Evolutionary conservation across 2,797 vertebrate genomes (phyloP).

Genomic region (Melanotaenia nigrans): DNA sequence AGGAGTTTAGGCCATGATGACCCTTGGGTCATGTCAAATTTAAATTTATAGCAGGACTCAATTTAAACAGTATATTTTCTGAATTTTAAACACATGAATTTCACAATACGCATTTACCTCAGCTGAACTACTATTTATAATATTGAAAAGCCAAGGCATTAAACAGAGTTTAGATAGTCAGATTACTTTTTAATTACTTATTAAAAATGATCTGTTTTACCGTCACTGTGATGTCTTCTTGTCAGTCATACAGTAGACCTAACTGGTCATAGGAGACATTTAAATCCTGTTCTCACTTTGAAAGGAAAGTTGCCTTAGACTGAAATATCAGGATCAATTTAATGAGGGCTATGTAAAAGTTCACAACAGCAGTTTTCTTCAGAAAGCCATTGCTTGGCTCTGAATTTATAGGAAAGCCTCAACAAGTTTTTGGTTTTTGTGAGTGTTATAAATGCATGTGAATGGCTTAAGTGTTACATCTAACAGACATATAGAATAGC

Average conservation of each 20-base stretch:
- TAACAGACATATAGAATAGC: slow-evolving; percentile 8
- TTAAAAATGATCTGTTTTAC: slow-evolving; percentile 33
- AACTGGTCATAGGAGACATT: slow-evolving; percentile 55
- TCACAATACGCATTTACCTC: slow-evolving; percentile 31
- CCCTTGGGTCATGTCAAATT: not conserved
- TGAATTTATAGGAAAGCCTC: slow-evolving; percentile 50
- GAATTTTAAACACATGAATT: slow-evolving; percentile 19
- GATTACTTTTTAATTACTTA: slow-evolving; percentile 12
- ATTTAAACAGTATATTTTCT: slow-evolving; percentile 8
- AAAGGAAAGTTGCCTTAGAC: slow-evolving; percentile 81
- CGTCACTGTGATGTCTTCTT: slow-evolving; percentile 66
- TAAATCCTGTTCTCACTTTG: slow-evolving; percentile 58
- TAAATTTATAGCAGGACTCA: not conserved
- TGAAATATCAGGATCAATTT: slow-evolving; percentile 79
- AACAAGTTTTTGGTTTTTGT: slow-evolving; percentile 23
- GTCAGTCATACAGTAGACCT: slow-evolving; percentile 44
- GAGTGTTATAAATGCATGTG: slow-evolving; percentile 49
- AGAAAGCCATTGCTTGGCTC: slow-evolving; percentile 62
- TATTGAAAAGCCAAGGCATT: slow-evolving; percentile 50
- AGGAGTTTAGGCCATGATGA: slow-evolving; percentile 15
- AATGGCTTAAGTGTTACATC: slow-evolving; percentile 36
- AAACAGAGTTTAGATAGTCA: slow-evolving; percentile 23
- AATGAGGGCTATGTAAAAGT: slow-evolving; percentile 78
- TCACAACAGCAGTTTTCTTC: slow-evolving; percentile 63
- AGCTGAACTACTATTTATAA: slow-evolving; percentile 10